phyloP scores from a whole-genome alignment of 1,140 invertebrate genomes.

The Trichoplusia ni region DNA sequence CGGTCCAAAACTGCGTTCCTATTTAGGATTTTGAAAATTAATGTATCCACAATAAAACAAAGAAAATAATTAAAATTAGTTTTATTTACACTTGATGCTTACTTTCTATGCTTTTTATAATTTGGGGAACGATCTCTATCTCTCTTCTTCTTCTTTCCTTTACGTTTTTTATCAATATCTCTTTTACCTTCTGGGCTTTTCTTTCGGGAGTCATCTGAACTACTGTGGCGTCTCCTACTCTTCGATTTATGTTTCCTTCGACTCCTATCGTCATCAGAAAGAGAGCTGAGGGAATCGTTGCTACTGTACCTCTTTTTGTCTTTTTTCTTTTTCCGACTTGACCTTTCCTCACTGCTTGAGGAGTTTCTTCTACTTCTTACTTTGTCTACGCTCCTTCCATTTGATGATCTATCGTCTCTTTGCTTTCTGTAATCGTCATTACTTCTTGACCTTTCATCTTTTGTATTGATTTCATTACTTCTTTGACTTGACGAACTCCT shows the following conservation, averaged over 20 bases:
- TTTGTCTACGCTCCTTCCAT: conserved; percentile 48
- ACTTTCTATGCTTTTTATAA: conserved; percentile 73
- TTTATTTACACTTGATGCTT: conserved; percentile 34
- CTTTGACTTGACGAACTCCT: conserved; percentile 39
- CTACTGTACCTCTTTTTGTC: conserved; percentile 78
- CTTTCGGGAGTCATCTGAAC: conserved; percentile 36
- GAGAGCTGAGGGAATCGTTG: conserved; percentile 69
- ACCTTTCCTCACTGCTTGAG: conserved; percentile 63
- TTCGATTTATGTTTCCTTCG: conserved; percentile 27
- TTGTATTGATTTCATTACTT: conserved; percentile 21
- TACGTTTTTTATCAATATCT: conserved; percentile 79
- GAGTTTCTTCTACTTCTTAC: conserved; percentile 53
- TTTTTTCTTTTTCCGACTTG: conserved; percentile 64
- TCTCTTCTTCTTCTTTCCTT: conserved; percentile 79
- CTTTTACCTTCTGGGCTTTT: conserved; percentile 59
- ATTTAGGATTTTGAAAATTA: neutral
- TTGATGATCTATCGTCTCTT: conserved; percentile 36
- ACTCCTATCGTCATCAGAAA: conserved; percentile 65
- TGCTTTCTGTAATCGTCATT: conserved; percentile 9
- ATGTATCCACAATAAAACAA: neutral
- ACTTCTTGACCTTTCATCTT: conserved; percentile 25
- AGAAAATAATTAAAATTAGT: neutral
- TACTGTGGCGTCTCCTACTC: conserved; percentile 16
- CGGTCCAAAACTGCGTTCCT: neutral
- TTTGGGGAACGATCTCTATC: conserved; percentile 76